phyloP scores from a whole-genome alignment of 2,888 invertebrate genomes.

The Ashinkailepas kermadecensis region DNA sequence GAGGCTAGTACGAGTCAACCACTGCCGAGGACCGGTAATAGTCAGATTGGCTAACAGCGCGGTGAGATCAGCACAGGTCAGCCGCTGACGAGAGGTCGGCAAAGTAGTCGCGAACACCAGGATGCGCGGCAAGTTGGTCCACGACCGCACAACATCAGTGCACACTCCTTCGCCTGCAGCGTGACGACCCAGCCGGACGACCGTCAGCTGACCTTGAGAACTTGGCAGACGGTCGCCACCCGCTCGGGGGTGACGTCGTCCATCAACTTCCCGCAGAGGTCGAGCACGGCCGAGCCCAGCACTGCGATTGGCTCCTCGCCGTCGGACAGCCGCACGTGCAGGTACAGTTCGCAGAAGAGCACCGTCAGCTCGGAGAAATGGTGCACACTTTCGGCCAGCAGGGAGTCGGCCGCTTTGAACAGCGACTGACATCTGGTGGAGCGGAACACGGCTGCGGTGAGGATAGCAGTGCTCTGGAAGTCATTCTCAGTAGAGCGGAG shows the following conservation, averaged over 20 bases:
- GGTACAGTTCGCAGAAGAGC: conserved; percentile 15
- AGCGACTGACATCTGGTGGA: neutral
- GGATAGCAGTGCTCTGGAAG: too few species aligned
- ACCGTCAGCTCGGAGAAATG: neutral
- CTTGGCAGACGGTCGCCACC: neutral
- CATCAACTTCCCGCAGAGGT: neutral
- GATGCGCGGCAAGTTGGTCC: neutral
- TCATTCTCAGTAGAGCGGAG: too few species aligned
- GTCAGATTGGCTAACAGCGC: too few species aligned
- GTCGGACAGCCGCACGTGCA: conserved; percentile 4
- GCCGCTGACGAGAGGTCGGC: too few species aligned
- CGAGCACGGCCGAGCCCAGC: neutral
- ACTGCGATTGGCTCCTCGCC: conserved; percentile 5
- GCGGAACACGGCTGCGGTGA: too few species aligned
- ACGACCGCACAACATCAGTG: neutral
- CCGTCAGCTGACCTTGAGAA: neutral
- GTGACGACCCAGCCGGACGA: neutral
- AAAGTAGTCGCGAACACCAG: too few species aligned
- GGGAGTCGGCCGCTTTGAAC: neutral
- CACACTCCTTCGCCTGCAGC: neutral
- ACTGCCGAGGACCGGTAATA: too few species aligned
- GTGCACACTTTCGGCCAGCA: neutral
- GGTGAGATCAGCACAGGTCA: too few species aligned
- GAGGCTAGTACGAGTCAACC: too few species aligned
- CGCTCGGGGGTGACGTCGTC: neutral